phyloP scores from a whole-genome alignment of 2,797 vertebrate genomes.

The Hephaestus fuliginosus region DNA sequence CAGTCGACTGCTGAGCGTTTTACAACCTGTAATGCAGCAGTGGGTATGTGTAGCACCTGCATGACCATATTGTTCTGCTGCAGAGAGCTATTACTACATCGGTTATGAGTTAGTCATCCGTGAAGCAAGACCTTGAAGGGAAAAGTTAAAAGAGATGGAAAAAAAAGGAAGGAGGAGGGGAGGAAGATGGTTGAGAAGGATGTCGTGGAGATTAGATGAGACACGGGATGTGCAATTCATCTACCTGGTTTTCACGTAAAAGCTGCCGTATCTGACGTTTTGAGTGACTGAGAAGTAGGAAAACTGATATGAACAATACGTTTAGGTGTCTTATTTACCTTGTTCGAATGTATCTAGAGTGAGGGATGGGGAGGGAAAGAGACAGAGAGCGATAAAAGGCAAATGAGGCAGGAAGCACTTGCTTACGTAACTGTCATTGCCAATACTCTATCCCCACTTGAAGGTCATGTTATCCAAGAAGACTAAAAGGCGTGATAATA shows the following conservation, averaged over 20 bases:
- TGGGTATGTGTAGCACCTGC: slow-evolving; percentile 34
- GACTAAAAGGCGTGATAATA: slow-evolving; percentile 6
- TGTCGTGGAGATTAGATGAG: not conserved
- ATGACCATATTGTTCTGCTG: slow-evolving; percentile 42
- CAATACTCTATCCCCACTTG: slow-evolving; percentile 3
- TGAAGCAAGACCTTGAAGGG: slow-evolving; percentile 31
- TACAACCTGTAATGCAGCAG: slow-evolving; percentile 49
- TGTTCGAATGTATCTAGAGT: not conserved
- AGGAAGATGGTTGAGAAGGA: not conserved
- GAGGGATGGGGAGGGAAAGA: not conserved
- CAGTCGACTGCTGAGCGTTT: slow-evolving; percentile 7
- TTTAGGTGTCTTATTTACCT: not conserved
- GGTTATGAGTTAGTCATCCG: slow-evolving; percentile 32
- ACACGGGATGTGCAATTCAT: not conserved
- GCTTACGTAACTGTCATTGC: slow-evolving; percentile 62
- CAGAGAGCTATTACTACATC: slow-evolving; percentile 42
- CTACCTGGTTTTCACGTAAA: not conserved
- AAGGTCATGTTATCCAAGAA: slow-evolving; percentile 41
- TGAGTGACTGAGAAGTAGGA: not conserved
- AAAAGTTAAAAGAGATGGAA: slow-evolving; percentile 27
- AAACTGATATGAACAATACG: not conserved
- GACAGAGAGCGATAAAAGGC: slow-evolving; percentile 28
- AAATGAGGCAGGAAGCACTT: slow-evolving; percentile 46
- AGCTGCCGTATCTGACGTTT: not conserved
- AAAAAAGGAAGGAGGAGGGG: not conserved